Evolutionary conservation across 2,113 vertebrate genomes (phyloP), one percentile per base, ranked within the genome.

Genomic region (Microcebus tavaratra): DNA sequence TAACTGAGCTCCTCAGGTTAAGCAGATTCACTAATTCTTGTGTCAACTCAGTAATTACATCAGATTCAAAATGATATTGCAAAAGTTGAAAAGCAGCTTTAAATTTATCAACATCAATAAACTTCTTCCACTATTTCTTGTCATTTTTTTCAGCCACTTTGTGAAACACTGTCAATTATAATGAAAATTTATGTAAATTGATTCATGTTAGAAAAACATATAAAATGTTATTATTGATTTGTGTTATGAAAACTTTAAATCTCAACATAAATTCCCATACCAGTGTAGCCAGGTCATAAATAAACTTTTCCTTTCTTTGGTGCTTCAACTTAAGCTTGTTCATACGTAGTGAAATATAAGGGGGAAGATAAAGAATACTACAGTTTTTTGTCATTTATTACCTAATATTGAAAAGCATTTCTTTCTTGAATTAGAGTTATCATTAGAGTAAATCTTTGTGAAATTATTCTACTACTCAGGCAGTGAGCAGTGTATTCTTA

Each of bases 71-170:
- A 72, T 21, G 36, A 23, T 65, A 59, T 84, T 79, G n/a, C 7
- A 15, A 82, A 84, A 63, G 4, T 82, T 90, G 68, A 91, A 92
- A 90, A 82, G 42, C 23, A 90, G 34, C 11, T 94, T 45, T 75
- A 82, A 89, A 70, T 55, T 83, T 39, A n/a, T 95, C 57, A 85
- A 0, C 39, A 25, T 82, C 31, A 92, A 29, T 31, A 68, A 18
- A 45, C 15, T 55, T 88, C 18, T 82, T 90, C 61, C 81, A 36
- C 57, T 65, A 21, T 89, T 84, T 95, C 75, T 63, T 65, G 27
- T 91, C 5, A 57, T 70, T 94, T 95, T 95, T 96, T 75, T 29
- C 3, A 59, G 45, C 25, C 34, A 45, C 50, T 87, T 96, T 95
- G 11, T 20, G n/a, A 70, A 94, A 73, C 2, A 27, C 29, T 73